Conservation (phyloP, 2,888 invertebrate genomes). For the Vanessa cardui region DNA sequence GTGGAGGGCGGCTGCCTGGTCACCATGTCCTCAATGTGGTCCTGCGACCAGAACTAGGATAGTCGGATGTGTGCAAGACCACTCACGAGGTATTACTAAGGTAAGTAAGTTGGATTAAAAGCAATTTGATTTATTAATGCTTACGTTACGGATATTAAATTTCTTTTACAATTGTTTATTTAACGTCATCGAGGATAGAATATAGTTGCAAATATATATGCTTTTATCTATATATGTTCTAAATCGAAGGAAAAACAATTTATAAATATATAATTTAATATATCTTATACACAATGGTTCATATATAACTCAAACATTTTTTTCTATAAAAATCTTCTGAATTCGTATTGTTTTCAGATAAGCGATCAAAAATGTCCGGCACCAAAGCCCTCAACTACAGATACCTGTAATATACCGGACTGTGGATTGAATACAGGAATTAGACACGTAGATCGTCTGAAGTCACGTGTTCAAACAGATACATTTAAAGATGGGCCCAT, state of each 20-base stretch:
- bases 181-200: no score
- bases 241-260: no score
- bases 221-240: no score
- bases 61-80: conserved; percentile 87
- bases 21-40: conserved; percentile 90
- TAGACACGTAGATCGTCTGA: conserved; percentile 53
- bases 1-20: conserved; percentile 91
- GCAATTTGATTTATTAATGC: background rate
- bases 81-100: conserved; percentile 74
- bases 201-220: no score
- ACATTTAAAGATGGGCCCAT: conserved; percentile 70
- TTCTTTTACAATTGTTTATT: no score
- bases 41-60: conserved; percentile 88
- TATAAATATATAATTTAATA: no score
- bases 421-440: conserved; percentile 56
- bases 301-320: no score
- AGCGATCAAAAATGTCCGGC: conserved; percentile 69
- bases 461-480: conserved; percentile 61
- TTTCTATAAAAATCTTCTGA: no score
- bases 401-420: conserved; percentile 65
- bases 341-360: conserved; percentile 51
- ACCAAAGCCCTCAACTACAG: conserved; percentile 61
- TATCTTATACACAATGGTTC: no score
- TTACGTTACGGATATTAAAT: no score
- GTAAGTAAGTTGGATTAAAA: conserved; percentile 49